phyloP scores from a whole-genome alignment of 30 jellyfish, hydroid and myxozoan genomes.

The Pelagia noctiluca region DNA sequence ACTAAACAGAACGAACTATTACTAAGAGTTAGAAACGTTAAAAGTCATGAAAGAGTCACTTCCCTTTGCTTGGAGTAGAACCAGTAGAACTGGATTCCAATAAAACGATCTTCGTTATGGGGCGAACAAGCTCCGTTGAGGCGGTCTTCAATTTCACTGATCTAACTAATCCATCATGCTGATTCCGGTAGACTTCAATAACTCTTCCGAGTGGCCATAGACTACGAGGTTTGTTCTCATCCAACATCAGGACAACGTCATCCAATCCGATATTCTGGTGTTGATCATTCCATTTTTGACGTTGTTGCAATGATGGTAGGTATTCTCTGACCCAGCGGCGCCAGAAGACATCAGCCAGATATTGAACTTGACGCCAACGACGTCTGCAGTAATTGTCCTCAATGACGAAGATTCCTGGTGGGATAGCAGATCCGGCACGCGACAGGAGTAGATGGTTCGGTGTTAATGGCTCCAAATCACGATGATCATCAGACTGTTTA shows the following conservation, averaged over 20 bases:
- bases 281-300: neutral
- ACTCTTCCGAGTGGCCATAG: neutral
- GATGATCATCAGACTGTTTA: neutral
- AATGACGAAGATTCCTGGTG: too few species aligned
- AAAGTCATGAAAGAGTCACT: too few species aligned
- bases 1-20: too few species aligned
- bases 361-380: too few species aligned
- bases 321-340: neutral
- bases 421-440: neutral
- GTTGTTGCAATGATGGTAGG: neutral
- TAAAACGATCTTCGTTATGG: neutral
- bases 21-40: too few species aligned
- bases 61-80: too few species aligned
- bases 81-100: neutral
- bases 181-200: neutral
- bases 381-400: too few species aligned
- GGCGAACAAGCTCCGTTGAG: neutral
- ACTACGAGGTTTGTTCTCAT: neutral
- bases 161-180: neutral
- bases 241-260: neutral
- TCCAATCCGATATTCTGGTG: too few species aligned
- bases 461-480: neutral
- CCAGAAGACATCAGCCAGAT: neutral
- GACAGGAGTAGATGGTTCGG: neutral
- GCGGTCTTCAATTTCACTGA: neutral